Evolutionary conservation across 2,888 invertebrate species (phyloP), one percentile per base, ranked within the genome.

Genomic region (Alsophila aescularia): DNA sequence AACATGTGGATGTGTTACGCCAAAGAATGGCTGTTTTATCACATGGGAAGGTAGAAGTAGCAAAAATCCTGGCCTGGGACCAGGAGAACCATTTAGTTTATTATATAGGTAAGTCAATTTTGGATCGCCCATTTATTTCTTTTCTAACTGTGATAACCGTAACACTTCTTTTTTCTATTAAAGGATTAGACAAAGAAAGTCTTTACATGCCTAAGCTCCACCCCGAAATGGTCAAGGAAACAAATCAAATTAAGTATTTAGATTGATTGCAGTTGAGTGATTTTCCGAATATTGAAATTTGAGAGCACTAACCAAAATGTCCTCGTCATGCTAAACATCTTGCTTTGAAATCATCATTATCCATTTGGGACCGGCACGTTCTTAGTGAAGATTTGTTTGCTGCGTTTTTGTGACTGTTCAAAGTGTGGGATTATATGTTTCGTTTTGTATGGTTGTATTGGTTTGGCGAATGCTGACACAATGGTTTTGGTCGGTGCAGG

Each of bases 21-120:
- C 96, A 96, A 80, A 93, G 96, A 71, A 96, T 96, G 76, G 95
- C 96, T 7, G 96, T 97, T 41, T 93, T 97, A 64, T 96, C 96
- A 45, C 97, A 97, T 75, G 97, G 97, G 27, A 94, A 95, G 72
- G 96, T 96, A 81, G 97, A 97, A 91, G 97, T 97, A 69, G 92
- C 94, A 62, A 93, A 94, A 79, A 96, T 97, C 75, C 92, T 97
- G 63, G 95, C 95, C 37, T 97, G 97, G 97, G 97, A 97, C 90
- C 95, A 95, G 70, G 93, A 93, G 65, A 95, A 95, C 80, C 96
- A 96, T 87, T 93, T 95, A 75, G 96, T 97, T 86, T 97, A 94
- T 85, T 94, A 94, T 85, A 90, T 94, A 83, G 94, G 92, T 92
- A 74, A 77, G 62, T 18, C 14, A 29, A n/a, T 1, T 7, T 27